phyloP scores from a whole-genome alignment of 2,888 invertebrate species.

The Sinohyriopsis cumingii region DNA sequence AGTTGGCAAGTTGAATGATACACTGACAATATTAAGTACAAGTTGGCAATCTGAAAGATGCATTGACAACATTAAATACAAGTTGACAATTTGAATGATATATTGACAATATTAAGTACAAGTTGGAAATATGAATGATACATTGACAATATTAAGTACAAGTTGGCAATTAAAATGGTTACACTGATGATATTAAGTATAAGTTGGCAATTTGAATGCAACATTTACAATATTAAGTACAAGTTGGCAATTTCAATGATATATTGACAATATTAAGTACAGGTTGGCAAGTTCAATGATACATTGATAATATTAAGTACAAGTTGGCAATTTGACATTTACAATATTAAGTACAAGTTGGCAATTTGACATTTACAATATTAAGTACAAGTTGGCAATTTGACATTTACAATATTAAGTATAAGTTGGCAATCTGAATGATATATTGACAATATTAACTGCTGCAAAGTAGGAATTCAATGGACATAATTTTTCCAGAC shows the following conservation, averaged over 20 bases:
- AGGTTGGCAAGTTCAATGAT: not conserved
- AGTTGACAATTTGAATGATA: not conserved
- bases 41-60: not conserved
- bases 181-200: not conserved
- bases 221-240: not conserved
- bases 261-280: not conserved
- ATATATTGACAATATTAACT: not conserved
- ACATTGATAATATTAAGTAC: not conserved
- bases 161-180: not conserved
- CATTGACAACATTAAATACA: not conserved
- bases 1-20: not conserved
- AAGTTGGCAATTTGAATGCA: not conserved
- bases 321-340: not conserved
- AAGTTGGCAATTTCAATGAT: not conserved
- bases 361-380: not conserved
- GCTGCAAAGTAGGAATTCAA: too few species aligned
- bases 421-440: not conserved
- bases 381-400: not conserved
- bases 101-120: not conserved
- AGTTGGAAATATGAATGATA: not conserved
- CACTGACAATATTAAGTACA: not conserved
- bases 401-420: not conserved
- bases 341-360: not conserved
- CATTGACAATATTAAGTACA: not conserved
- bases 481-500: too few species aligned